Percentiles rank a stretch among this genome's conserved stretches.
These are phyloP conservation scores for Lepus townsendii DNA, from an alignment of 2,797 vertebrate species.

Conservation along the genomic window DNA sequence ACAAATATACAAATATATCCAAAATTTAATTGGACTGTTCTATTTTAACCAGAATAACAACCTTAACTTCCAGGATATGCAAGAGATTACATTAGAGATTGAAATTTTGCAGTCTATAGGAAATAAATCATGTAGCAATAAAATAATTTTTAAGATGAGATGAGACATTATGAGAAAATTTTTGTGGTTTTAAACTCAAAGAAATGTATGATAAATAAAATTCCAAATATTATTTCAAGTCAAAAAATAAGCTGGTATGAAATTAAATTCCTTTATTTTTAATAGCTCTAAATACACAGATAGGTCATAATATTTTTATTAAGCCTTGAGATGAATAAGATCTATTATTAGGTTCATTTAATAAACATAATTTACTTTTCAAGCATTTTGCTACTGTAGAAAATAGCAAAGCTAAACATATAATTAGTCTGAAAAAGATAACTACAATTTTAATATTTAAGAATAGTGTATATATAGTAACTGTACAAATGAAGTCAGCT, in stretches of 20 bases:
- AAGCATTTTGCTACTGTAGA: not conserved
- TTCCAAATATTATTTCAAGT: conserved; percentile 38
- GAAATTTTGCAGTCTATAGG: not conserved
- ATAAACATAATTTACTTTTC: conserved; percentile 22
- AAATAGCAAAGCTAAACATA: conserved; percentile 26
- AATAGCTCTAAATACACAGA: conserved; percentile 30
- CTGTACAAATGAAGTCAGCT: not conserved
- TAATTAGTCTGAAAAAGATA: conserved; percentile 4
- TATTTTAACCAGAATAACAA: conserved; percentile 58
- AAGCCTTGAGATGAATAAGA: conserved; percentile 12
- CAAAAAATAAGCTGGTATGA: not conserved
- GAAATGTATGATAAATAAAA: not conserved
- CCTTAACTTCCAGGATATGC: conserved; percentile 40
- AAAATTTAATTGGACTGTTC: not conserved
- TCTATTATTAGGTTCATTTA: not conserved
- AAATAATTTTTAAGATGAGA: conserved; percentile 34
- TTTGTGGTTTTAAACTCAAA: not conserved
- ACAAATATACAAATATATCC: conserved; percentile 46
- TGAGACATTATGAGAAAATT: not conserved
- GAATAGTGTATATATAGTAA: not conserved
- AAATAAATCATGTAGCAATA: not conserved
- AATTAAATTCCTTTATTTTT: conserved; percentile 21
- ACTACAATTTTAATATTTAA: not conserved
- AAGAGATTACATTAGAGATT: conserved; percentile 15
- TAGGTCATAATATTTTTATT: conserved; percentile 4